Conservation (phyloP, 2,113 vertebrate genomes). For the Sphyrna mokarran region DNA sequence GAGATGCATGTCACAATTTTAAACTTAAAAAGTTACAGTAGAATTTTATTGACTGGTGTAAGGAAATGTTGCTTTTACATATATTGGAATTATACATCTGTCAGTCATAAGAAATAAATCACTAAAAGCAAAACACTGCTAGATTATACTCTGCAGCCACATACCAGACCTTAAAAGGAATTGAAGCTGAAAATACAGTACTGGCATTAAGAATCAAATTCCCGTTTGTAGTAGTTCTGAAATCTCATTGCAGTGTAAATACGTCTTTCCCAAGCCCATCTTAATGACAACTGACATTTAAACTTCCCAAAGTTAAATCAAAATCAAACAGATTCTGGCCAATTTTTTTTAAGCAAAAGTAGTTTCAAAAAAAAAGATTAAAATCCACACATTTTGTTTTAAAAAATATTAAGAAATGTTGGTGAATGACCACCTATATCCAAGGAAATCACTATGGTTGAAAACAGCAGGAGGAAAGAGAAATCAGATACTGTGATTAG, state of each 20-base stretch:
- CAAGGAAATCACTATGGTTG: neutral
- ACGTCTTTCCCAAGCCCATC: neutral
- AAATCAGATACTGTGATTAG: neutral
- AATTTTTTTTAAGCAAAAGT: neutral
- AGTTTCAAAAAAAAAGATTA: neutral
- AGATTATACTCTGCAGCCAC: neutral
- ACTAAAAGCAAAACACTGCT: neutral
- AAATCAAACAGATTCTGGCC: neutral
- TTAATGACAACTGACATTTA: neutral
- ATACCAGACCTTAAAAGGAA: slow-evolving; percentile 14
- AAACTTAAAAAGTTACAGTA: neutral
- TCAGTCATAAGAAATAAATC: neutral
- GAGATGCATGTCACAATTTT: neutral
- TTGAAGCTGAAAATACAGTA: neutral
- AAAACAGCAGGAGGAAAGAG: neutral
- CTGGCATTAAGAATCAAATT: slow-evolving; percentile 14
- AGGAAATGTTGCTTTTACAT: neutral
- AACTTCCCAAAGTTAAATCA: neutral
- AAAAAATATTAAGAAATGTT: neutral
- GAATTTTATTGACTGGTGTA: neutral
- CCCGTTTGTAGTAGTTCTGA: neutral
- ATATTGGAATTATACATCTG: neutral
- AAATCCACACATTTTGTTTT: neutral
- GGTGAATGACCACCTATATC: neutral
- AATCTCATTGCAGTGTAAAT: neutral